These are phyloP conservation scores for Leptinotarsa peninsularis DNA, from an alignment of 2,888 invertebrate species.

Conservation along the genomic window DNA sequence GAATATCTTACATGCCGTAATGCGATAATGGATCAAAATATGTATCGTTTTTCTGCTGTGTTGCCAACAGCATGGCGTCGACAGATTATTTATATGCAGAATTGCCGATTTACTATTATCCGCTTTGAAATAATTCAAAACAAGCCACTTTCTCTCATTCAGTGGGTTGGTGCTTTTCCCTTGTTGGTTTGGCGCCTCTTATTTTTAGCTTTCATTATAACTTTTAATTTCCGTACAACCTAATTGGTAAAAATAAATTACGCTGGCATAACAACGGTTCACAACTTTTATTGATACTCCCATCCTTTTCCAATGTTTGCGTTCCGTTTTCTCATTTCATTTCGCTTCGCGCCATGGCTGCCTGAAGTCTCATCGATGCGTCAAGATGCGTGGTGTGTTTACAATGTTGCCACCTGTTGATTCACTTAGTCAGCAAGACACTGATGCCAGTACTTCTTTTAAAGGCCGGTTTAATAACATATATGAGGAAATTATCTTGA, in stretches of 20 bases:
- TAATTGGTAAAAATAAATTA: constrained; percentile 29
- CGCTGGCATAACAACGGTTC: constrained; percentile 24
- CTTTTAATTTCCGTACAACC: constrained; percentile 27
- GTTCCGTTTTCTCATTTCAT: not conserved
- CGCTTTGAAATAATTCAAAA: constrained; percentile 14
- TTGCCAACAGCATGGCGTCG: constrained; percentile 22
- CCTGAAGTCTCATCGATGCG: constrained; percentile 31
- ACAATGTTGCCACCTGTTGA: constrained; percentile 61
- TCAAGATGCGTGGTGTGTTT: constrained; percentile 51
- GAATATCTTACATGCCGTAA: not conserved
- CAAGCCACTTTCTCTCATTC: constrained; percentile 23
- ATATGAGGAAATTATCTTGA: not conserved
- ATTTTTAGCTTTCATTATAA: constrained; percentile 25
- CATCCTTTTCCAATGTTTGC: constrained; percentile 1
- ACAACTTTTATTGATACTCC: constrained; percentile 19
- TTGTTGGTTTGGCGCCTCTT: constrained; percentile 24
- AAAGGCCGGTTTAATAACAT: constrained; percentile 49
- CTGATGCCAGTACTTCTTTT: constrained; percentile 53
- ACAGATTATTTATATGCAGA: constrained; percentile 17
- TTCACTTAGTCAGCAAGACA: constrained; percentile 54
- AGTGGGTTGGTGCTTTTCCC: constrained; percentile 17
- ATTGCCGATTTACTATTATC: not conserved
- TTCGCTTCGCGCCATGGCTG: constrained; percentile 13
- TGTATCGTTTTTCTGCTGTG: constrained; percentile 30
- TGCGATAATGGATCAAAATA: not conserved